Conservation (phyloP, 1,140 invertebrate genomes). For the Linepithema humile region DNA sequence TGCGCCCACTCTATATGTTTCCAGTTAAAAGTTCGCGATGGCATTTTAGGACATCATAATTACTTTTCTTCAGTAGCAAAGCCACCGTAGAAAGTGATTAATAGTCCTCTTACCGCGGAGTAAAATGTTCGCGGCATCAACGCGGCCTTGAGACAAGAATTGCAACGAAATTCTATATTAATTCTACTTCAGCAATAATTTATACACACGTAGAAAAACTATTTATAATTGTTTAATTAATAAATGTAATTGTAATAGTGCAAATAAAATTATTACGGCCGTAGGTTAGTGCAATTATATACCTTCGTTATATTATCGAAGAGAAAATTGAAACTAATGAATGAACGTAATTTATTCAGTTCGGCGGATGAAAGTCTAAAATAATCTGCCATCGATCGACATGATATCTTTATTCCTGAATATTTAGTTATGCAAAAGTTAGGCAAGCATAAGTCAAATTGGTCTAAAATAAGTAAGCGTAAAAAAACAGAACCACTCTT, state of each 20-base stretch:
- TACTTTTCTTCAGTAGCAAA: constrained; percentile 29
- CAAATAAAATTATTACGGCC: neutral
- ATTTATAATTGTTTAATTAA: neutral
- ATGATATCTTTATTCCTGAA: constrained; percentile 81
- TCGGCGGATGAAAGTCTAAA: neutral
- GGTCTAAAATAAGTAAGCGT: neutral
- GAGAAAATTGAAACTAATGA: neutral
- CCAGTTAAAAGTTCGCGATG: constrained; percentile 16
- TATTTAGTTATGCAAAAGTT: neutral
- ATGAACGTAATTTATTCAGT: neutral
- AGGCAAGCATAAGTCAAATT: neutral
- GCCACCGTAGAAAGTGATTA: constrained; percentile 31
- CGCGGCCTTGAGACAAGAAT: neutral
- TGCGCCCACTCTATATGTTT: neutral
- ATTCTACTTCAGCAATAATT: constrained; percentile 8
- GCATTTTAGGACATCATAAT: constrained; percentile 30
- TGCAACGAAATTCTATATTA: neutral
- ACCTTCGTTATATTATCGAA: neutral
- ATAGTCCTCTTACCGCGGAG: neutral
- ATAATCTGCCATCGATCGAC: constrained; percentile 71
- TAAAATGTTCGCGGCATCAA: constrained; percentile 22
- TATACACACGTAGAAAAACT: neutral
- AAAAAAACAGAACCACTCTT: constrained; percentile 63
- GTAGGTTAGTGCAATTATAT: neutral
- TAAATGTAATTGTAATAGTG: neutral